Evolutionary conservation across 2,888 invertebrate genomes (phyloP), one percentile per base, ranked within the genome.

Genomic region (Carpatolechia fugitivella): DNA sequence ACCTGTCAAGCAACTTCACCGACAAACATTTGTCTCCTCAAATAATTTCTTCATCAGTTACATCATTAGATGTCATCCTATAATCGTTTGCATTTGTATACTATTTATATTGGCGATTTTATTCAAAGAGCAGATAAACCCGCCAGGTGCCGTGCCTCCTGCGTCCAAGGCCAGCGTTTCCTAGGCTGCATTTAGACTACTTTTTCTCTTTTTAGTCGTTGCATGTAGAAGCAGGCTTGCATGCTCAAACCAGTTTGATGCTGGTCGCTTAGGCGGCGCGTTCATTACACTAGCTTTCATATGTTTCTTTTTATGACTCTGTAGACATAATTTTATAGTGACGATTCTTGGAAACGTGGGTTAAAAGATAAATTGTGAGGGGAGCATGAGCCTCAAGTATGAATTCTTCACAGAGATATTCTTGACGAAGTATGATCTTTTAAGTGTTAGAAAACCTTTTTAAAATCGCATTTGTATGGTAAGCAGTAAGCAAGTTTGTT

Each of bases 171-270:
- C 82, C 82, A 87, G 84, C 80, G 75, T 84, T 89, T 89, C 89
- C 88, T 90, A 89, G 89, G 89, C 80, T 89, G 88, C 89, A 87
- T 87, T 81, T 89, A 82, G 85, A 82, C 82, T 82, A 86, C 77
- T 85, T 90, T 89, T 90, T 90, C 44, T 44, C 44, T 44, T 48
- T 89, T 90, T 90, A 84, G 83, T 88, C 73, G 78, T 85, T 85
- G 88, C 86, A 85, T 86, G 85, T 81, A 80, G 83, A 72, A 77
- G 80, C 76, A 74, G 82, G 78, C 82, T 90, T 81, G 86, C 87
- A 87, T 89, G 89, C 82, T 74, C 75, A 83, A 90, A 87, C 90
- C 88, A 76, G 90, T 90, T 90, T 83, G 68, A 71, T 72, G 78
- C 76, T 78, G 79, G 74, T 81, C 77, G 78, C 78, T 82, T 80